phyloP scores from a whole-genome alignment of 92 coral and sea anemone species.

The Porites divaricata region DNA sequence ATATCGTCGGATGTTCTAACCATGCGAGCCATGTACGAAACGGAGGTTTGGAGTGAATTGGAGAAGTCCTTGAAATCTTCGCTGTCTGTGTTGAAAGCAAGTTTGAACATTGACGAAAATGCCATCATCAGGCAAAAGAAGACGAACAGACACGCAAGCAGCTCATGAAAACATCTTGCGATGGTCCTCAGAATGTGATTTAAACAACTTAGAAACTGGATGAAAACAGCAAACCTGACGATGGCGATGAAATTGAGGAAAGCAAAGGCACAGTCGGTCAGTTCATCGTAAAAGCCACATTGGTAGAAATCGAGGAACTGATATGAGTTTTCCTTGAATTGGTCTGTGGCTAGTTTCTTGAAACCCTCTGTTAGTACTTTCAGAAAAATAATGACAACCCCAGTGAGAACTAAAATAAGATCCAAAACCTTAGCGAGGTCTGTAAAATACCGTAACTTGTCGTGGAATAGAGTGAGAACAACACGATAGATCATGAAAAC shows the following conservation, averaged over 20 bases:
- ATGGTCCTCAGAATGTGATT: conserved; percentile 47
- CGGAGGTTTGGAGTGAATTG: conserved; percentile 35
- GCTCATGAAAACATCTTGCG: conserved; percentile 42
- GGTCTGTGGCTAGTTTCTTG: conserved; percentile 46
- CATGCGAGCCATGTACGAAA: conserved; percentile 50
- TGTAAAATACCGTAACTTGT: conserved; percentile 46
- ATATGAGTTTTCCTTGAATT: conserved; percentile 36
- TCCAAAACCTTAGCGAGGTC: conserved; percentile 52
- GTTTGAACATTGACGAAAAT: conserved; percentile 52
- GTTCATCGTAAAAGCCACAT: conserved; percentile 56
- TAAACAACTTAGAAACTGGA: conserved; percentile 52
- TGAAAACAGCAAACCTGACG: conserved; percentile 60
- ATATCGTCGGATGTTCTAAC: conserved; percentile 2
- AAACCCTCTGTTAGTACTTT: conserved; percentile 48
- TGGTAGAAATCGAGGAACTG: conserved; percentile 61
- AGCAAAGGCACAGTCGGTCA: conserved; percentile 53
- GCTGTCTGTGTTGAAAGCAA: conserved; percentile 57
- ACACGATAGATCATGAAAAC: conserved; percentile 59
- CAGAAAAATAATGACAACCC: conserved; percentile 42
- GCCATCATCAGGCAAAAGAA: conserved; percentile 60
- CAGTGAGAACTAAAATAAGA: conserved; percentile 46
- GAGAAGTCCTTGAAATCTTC: conserved; percentile 69
- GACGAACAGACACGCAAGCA: conserved; percentile 45
- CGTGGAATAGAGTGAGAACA: conserved; percentile 46
- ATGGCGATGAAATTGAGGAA: conserved; percentile 68